Evolutionary conservation across 2,888 invertebrate genomes (phyloP).

Genomic region (Clistopyga incitator): DNA sequence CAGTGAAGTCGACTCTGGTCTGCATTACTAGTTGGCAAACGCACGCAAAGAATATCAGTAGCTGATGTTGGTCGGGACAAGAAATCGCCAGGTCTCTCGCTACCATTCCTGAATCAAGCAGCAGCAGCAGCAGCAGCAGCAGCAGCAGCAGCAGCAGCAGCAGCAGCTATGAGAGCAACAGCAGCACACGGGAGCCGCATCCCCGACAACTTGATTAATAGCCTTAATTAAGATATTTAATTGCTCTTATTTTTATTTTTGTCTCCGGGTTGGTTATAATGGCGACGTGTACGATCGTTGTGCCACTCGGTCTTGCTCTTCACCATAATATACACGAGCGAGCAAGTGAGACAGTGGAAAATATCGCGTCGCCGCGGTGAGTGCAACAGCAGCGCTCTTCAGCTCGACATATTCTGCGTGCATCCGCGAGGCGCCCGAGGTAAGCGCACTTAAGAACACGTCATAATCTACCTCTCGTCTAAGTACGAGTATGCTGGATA

Average conservation of each 20-base stretch:
- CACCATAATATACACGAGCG: not conserved
- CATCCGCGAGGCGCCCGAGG: constrained; percentile 67
- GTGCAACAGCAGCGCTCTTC: constrained; percentile 36
- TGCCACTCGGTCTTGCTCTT: constrained; percentile 25
- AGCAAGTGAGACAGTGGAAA: constrained; percentile 16
- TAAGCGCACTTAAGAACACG: constrained; percentile 70
- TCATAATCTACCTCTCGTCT: constrained; percentile 68
- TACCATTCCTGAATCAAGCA: constrained; percentile 80
- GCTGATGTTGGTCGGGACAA: constrained; percentile 51
- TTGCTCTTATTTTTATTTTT: constrained; percentile 84
- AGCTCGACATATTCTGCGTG: constrained; percentile 61
- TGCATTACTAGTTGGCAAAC: constrained; percentile 46
- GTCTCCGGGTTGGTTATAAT: constrained; percentile 72
- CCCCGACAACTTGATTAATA: constrained; percentile 86
- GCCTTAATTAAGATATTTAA: constrained; percentile 87
- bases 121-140: not conserved
- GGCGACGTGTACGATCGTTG: constrained; percentile 68
- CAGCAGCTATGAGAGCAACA: constrained; percentile 43
- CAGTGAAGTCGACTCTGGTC: not conserved
- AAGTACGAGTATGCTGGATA: constrained; percentile 50
- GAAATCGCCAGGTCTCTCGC: constrained; percentile 64
- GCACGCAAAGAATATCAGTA: constrained; percentile 43
- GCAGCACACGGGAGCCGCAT: constrained; percentile 77
- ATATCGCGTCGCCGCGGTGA: constrained; percentile 66
- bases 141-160: constrained; percentile 36